A percentile compares a stretch with the other conserved stretches of the same genome.
Evolutionary conservation across 2,797 vertebrate species (phyloP).

Genomic region (Rhinophrynus dorsalis): DNA sequence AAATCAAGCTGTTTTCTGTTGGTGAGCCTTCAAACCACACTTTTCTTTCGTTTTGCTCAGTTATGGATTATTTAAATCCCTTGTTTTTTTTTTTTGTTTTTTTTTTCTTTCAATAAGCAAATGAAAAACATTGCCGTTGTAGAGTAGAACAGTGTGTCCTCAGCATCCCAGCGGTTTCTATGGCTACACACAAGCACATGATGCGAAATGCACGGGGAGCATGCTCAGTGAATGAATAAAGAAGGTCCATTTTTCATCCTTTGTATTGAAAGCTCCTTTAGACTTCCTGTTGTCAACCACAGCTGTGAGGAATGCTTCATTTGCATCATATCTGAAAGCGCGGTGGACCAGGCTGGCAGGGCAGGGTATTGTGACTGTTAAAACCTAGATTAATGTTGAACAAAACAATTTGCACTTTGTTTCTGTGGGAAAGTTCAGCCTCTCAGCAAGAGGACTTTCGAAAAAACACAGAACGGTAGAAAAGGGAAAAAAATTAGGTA

Average conservation of each 20-base stretch:
- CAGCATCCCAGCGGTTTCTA: conserved; percentile 57
- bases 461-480: conserved; percentile 56
- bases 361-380: conserved; percentile 44
- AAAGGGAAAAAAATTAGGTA: conserved; percentile 55
- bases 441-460: conserved; percentile 57
- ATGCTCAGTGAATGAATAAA: conserved; percentile 70
- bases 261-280: conserved; percentile 61
- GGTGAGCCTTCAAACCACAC: background rate
- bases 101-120: conserved; percentile 15
- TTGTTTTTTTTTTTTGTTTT: background rate
- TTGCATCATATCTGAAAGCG: conserved; percentile 60
- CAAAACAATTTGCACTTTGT: conserved; percentile 61
- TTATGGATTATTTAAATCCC: conserved; percentile 36
- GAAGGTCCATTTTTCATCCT: conserved; percentile 65
- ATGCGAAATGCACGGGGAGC: conserved; percentile 57
- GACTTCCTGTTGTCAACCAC: conserved; percentile 67
- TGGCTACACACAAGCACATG: conserved; percentile 62
- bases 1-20: conserved; percentile 15
- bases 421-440: conserved; percentile 70
- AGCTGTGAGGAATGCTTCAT: conserved; percentile 62
- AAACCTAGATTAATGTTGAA: conserved; percentile 56
- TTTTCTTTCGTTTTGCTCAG: conserved; percentile 14
- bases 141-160: conserved; percentile 46
- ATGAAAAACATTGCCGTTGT: conserved; percentile 34
- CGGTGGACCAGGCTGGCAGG: conserved; percentile 53